Base-by-base conservation (phyloP, 1,140 invertebrate genomes). In the Zaprionus camerounensis region DNA sequence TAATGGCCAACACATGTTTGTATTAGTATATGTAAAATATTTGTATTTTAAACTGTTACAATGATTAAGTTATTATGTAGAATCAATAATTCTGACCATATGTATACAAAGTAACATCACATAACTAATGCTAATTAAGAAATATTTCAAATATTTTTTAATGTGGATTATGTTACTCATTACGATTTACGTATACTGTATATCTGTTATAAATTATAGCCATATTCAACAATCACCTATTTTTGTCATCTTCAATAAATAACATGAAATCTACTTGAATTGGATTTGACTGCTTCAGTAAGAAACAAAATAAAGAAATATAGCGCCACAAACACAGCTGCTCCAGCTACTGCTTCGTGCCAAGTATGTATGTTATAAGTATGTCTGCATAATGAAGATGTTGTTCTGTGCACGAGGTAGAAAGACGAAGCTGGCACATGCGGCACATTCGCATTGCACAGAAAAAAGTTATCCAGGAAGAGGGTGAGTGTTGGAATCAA, bases 361-460 rank as follows among this genome's bases (percentile, higher is more conserved):
- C 26, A 59, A 59, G 46, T 61, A 26, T 36, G 41, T 46, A 3
- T n/a, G 41, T 31, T 31, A 31, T 31, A n/a, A n/a, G n/a, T n/a
- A 24, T 5, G n/a, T 46, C n/a, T 46, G 53, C 38, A 36, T 78
- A 83, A 86, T 83, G 84, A 88, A 80, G 80, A 88, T 70, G 72
- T 64, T 67, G 61, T 78, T 67, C 24, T 65, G 41, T 66, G 53
- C 34, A 41, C 12, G 11, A 49, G 46, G 28, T 26, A 51, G 34
- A 41, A 41, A 1, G 12, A 28, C 26, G 26, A 28, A 28, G 26
- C 26, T 28, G 26, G 26, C 26, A 28, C 26, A 15, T 38, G 36
- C 4, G 13, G 9, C 5, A 58, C 53, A 53, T 24, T 69, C 34
- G 11, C 22, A 57, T 34, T 41, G 63, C 44, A 70, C 49, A 34